phyloP scores from a whole-genome alignment of 1,140 invertebrate species.

The Eriocheir sinensis region DNA sequence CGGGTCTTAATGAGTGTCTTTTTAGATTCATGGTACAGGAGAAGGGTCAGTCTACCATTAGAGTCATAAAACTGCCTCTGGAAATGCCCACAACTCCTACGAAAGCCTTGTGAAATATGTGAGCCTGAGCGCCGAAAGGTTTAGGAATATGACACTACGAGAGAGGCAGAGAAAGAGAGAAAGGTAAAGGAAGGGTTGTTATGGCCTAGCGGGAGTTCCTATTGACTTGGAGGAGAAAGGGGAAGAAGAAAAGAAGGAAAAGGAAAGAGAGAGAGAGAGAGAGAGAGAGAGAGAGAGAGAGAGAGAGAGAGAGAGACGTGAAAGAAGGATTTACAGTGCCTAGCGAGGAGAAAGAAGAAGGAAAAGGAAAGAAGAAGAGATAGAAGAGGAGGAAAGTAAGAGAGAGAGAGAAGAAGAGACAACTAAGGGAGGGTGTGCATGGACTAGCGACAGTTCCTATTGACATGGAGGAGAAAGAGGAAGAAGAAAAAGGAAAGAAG shows the following conservation, averaged over 20 bases:
- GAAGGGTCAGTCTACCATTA: no score
- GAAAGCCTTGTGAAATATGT: no score
- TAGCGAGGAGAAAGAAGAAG: slow-evolving; percentile 20
- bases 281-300: slow-evolving; percentile 39
- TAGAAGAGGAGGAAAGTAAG: not conserved
- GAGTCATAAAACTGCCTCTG: no score
- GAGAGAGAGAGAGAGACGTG: not conserved
- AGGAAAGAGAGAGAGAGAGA: not conserved
- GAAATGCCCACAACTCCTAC: no score
- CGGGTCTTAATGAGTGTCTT: no score
- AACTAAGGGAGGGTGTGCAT: not conserved
- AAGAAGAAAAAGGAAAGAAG: not conserved
- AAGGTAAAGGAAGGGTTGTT: no score
- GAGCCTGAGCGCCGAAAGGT: no score
- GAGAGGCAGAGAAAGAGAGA: no score
- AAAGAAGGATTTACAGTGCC: not conserved
- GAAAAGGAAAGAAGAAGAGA: not conserved
- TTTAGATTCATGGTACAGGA: no score
- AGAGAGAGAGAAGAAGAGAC: not conserved
- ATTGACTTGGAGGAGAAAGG: not conserved
- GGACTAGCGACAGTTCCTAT: not conserved
- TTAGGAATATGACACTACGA: no score
- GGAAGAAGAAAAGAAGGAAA: not conserved
- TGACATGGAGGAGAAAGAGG: not conserved
- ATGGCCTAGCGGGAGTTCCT: no score